Base-by-base conservation (phyloP, 1,140 invertebrate species). In the Orussus abietinus region DNA sequence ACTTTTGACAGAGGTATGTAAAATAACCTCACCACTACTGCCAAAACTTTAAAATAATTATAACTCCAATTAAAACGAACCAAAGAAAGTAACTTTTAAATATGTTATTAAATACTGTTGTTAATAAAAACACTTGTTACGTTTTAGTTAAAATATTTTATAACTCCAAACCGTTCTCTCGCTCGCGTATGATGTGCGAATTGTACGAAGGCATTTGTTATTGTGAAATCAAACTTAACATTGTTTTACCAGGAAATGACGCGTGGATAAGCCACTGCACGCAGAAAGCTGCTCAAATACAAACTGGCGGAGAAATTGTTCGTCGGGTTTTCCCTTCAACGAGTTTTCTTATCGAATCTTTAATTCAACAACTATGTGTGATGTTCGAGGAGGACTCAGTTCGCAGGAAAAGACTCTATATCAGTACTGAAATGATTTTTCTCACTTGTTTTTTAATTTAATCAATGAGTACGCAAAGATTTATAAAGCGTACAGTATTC, bases 331-430 rank as follows among this genome's bases (percentile, higher is more conserved):
- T 76, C 18, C 76, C 77, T 26, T 76, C 77, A 3, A 76, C 76
- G 30, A 82, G 79, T 54, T 64, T 84, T 9, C 61, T 83, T 3
- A 76, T 83, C 15, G 79, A 82, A 55, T 80, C 80, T 9, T 66
- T 84, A 2, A 75, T 84, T 10, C 77, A 81, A 52, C 77, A 80
- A 52, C 57, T 83, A 11, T 82, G 80, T 57, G 66, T 68, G 13
- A 64, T 81, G 7, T 65, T 81, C 2, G 81, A 83, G 56, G 72
- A 75, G 44, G 79, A 84, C 53, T 56, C 62, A 5, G 49, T 64
- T 2, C 64, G 74, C 54, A 78, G 79, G 9, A 72, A 76, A 47
- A 70, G 75, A 34, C 60, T 81, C 3, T 85, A 83, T 55, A 75
- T 77, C 41, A 47, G 69, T 71, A 51, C 49, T 53, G 52, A 41